Evolutionary conservation across 2,113 vertebrate genomes (phyloP), one percentile per base, ranked within the genome.

Genomic region (Microtus richardsoni): DNA sequence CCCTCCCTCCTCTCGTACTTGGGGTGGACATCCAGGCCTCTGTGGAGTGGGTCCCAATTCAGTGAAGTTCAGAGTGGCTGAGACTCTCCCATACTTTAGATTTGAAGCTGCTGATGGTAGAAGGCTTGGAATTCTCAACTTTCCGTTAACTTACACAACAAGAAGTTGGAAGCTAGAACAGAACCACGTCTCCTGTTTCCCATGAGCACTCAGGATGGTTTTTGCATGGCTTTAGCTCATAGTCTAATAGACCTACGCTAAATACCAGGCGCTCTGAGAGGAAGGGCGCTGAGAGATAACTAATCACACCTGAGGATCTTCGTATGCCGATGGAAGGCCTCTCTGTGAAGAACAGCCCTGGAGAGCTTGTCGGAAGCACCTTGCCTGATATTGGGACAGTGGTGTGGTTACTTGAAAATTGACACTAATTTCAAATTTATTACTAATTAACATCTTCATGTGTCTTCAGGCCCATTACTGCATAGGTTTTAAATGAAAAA

Each of bases 371-470:
- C 78, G 91, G 68, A 91, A 88, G 13, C 97, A 97, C 93, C 75
- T 92, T 91, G 91, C 94, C 80, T 93, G 60, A 60, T 78, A 49
- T 26, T 58, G 96, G 49, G 82, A 95, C 71, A 94, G 91, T 97
- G 96, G n/a, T 97, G 96, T 96, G 77, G 95, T 52, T 77, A 75
- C 44, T 89, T 88, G 49, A 89, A 92, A 82, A 68, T 88, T 30
- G 41, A 84, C 66, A 60, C 39, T 89, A 74, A 96, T 83, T 96
- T 97, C 33, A 91, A 87, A 95, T 58, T 82, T 28, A 70, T 21
- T 85, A 49, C 87, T 73, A 91, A 90, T 79, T 66, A 47, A 39
- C 60, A 93, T 89, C 80, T 88, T 68, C 75, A 64, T 47, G 19
- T 13, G 64, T 52, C 64, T 60, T 75, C n/a, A 70, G n/a, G n/a